Evolutionary conservation across 2,797 vertebrate genomes (phyloP), one percentile per base, ranked within the genome.

Genomic region (Peromyscus nudipes): DNA sequence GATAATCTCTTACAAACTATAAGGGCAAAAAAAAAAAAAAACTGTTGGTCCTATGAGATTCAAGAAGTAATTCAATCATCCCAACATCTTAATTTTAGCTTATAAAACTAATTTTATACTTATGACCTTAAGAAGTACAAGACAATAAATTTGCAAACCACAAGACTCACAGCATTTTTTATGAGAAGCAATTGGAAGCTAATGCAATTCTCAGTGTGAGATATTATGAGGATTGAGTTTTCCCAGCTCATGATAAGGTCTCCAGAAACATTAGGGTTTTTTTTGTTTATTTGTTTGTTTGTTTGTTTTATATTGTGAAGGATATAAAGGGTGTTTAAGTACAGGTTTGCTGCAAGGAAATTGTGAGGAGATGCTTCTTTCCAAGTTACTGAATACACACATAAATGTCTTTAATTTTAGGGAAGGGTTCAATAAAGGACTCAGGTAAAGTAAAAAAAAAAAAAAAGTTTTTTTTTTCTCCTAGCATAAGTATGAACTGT

Each of bases 161-260:
- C 12, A 57, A 89, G 69, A 90, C 27, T 46, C 16, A 7, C 62
- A 4, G 4, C 64, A 64, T 75, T 91, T 80, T 96, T 23, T 93
- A 95, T 80, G 25, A 92, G 4, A 17, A 92, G 23, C 64, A 81
- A 67, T 55, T 89, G 65, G 27, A 94, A 94, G 67, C 2, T 34
- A 94, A 67, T 84, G 11, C 23, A 75, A 9, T 93, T 46, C 6
- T 34, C 17, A 62, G 16, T 92, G 21, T n/a, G 76, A 92, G 9
- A 85, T 82, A 92, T 88, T 82, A n/a, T 60, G 60, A 93, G 21
- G 19, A 64, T 80, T 94, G 71, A 71, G 55, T 86, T 81, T 86
- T 82, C 19, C 43, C 4, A 90, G 21, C 5, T 25, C 52, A 60
- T 29, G 73, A 65, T 52, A 91, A 4, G 37, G 5, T 13, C 27